These are phyloP conservation scores for Tenualosa thibaudeaui DNA, from an alignment of 2,797 vertebrate genomes.

Conservation along the genomic window DNA sequence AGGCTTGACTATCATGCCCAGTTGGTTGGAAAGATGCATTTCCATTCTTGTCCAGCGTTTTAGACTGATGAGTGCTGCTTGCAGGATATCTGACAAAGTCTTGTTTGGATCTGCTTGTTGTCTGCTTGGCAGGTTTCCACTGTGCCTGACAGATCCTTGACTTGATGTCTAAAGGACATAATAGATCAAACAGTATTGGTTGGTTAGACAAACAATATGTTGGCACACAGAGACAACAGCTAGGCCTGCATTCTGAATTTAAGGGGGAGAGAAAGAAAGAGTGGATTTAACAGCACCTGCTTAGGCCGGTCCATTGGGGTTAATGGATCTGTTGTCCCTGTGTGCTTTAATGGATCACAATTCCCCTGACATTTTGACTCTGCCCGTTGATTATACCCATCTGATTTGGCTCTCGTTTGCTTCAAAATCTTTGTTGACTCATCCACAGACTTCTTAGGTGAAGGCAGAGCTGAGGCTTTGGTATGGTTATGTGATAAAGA, in stretches of 20 bases:
- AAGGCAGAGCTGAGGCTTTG: background rate
- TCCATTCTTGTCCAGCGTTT: slow-evolving; percentile 2
- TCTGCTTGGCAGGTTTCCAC: background rate
- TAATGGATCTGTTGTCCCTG: background rate
- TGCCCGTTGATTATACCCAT: too few species aligned
- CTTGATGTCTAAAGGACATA: slow-evolving; percentile 9
- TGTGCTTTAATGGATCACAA: background rate
- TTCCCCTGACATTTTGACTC: background rate
- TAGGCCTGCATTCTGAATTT: background rate
- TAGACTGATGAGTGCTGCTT: slow-evolving; percentile 24
- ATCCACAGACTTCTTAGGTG: background rate
- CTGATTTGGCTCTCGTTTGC: background rate
- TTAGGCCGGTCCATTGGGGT: background rate
- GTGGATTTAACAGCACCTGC: background rate
- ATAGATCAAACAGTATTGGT: background rate
- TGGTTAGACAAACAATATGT: background rate
- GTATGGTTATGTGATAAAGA: background rate
- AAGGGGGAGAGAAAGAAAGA: background rate
- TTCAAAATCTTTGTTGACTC: background rate
- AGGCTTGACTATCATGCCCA: slow-evolving; percentile 19
- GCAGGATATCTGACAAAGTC: slow-evolving; percentile 22
- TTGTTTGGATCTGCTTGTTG: background rate
- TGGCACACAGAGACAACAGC: background rate
- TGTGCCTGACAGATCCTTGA: background rate
- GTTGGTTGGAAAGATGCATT: slow-evolving; percentile 22